Evolutionary conservation across 2,113 vertebrate genomes (phyloP).

Genomic region (Haliaeetus leucogaster): DNA sequence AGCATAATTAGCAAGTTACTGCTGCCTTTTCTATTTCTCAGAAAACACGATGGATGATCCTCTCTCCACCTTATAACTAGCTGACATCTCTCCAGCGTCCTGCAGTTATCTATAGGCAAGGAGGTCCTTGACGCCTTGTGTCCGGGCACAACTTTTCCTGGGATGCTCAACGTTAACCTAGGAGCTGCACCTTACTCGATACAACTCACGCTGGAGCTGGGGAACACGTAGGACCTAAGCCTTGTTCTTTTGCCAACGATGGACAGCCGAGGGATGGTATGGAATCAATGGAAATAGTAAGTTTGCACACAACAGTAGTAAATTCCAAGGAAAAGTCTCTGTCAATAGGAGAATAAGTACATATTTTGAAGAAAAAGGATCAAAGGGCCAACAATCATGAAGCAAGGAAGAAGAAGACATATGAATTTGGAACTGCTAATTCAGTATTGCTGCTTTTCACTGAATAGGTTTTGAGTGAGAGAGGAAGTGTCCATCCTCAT

Average conservation of each 20-base stretch:
- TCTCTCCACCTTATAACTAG: neutral
- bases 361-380: neutral
- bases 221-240: rapidly evolving
- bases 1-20: neutral
- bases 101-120: neutral
- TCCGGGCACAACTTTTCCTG: neutral
- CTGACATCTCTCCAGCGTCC: neutral
- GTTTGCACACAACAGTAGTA: neutral
- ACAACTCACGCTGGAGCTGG: neutral
- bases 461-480: neutral
- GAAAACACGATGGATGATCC: rapidly evolving
- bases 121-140: neutral
- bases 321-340: neutral
- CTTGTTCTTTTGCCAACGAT: rapidly evolving
- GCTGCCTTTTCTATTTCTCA: neutral
- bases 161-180: neutral
- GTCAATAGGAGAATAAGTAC: neutral
- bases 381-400: neutral
- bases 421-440: neutral
- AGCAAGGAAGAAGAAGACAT: neutral
- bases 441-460: neutral
- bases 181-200: neutral
- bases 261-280: neutral
- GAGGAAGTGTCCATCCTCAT: neutral
- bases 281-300: neutral